Evolutionary conservation across 2,888 invertebrate species (phyloP), one percentile per base, ranked within the genome.

Genomic region (Oligia fasciuncula): DNA sequence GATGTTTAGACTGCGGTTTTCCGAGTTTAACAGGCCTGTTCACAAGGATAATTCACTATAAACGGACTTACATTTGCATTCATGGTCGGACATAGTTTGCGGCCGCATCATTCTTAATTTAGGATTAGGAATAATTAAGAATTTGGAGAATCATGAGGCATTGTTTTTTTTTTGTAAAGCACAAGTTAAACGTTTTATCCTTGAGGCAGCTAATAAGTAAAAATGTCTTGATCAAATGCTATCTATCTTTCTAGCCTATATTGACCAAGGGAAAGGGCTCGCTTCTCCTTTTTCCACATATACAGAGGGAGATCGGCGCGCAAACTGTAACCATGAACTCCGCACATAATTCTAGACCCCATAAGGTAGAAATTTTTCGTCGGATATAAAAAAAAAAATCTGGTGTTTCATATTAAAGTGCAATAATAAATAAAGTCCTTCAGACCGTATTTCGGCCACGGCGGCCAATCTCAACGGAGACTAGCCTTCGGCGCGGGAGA

Each of bases 1-100:
- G 46, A 14, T 76, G 67, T 85, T 85, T 40, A 35, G 40, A 5
- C 43, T 2, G 35, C 17, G 35, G 57, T 57, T 71, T 72, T 81
- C 29, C 29, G 23, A 63, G 51, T 57, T 76, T n/a, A 69, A 72
- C 54, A 66, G n/a, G 43, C 35, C 60, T 57, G 13, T 81, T 54
- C 11, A 67, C n/a, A 43, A 66, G 73, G 40, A 49, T 17, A 29
- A 60, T 51, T 57, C 66, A 69, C 35, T 40, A 29, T 29, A 49
- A 29, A 29, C 29, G 29, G 77, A 49, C 46, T 46, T n/a, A 17
- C 19, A 83, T 62, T 60, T 51, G 57, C 83, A 75, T 76, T 60
- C 40, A 60, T 23, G 60, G 43, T 51, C 2, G 5, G 19, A 29
- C 75, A 49, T 40, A 40, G 19, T 76, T 51, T 66, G 14, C 6